phyloP scores from a whole-genome alignment of 2,113 vertebrate genomes.

The Pelecanus crispus region DNA sequence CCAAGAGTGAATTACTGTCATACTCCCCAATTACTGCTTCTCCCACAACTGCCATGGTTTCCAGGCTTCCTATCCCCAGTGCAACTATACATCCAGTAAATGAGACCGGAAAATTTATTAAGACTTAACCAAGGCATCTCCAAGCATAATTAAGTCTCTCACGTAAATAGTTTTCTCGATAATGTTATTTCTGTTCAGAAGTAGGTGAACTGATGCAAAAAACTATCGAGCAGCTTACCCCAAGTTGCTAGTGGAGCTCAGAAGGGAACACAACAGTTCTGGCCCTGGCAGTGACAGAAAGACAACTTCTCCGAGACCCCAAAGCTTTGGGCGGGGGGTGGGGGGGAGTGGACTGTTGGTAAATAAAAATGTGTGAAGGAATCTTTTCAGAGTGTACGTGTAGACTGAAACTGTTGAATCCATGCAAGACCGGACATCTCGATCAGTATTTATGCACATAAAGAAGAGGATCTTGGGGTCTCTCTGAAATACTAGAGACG shows the following conservation, averaged over 20 bases:
- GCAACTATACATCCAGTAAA: not conserved
- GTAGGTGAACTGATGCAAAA: not conserved
- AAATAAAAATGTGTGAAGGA: not conserved
- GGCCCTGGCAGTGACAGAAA: not conserved
- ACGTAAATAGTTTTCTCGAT: not conserved
- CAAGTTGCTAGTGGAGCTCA: not conserved
- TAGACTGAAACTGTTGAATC: not conserved
- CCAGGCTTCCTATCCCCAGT: not conserved
- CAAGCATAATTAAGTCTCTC: not conserved
- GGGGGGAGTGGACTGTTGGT: fast-evolving
- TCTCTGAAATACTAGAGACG: not conserved
- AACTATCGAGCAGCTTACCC: not conserved
- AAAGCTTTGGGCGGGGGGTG: not conserved
- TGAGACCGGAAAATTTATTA: not conserved
- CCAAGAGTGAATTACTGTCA: constrained; percentile 10
- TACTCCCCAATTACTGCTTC: not conserved
- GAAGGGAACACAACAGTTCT: not conserved
- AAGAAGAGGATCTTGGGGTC: not conserved
- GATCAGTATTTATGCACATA: not conserved
- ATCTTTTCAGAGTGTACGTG: not conserved
- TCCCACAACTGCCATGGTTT: not conserved
- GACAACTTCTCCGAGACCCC: not conserved
- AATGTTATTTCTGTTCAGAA: not conserved
- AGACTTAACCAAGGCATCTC: constrained; percentile 4
- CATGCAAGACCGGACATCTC: not conserved